phyloP scores from a whole-genome alignment of 2,797 vertebrate species.

The Thunnus albacares region DNA sequence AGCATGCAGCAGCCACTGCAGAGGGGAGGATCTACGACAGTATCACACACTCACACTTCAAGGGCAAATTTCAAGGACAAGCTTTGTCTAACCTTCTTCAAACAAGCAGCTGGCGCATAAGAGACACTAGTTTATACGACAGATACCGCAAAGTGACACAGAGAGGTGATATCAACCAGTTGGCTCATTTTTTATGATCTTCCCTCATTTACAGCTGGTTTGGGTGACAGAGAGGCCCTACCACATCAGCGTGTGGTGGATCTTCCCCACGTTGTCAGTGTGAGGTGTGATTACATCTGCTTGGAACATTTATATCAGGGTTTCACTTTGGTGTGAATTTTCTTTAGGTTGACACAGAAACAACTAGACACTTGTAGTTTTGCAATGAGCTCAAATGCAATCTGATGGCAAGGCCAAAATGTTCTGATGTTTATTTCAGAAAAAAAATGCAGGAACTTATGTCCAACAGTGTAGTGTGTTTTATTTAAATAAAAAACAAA shows the following conservation, averaged over 20 bases:
- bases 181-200: not conserved
- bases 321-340: not conserved
- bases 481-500: slow-evolving; percentile 15
- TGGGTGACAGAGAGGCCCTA: not conserved
- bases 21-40: slow-evolving; percentile 76
- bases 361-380: not conserved
- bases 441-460: not conserved
- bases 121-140: not conserved
- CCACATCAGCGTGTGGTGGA: slow-evolving; percentile 12
- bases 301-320: not conserved
- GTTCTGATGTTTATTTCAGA: not conserved
- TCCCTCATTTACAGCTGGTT: slow-evolving; percentile 28
- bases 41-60: slow-evolving; percentile 61
- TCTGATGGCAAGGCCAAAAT: slow-evolving; percentile 8
- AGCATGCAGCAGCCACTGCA: slow-evolving; percentile 81
- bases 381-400: not conserved
- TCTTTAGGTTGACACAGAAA: slow-evolving; percentile 19
- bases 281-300: not conserved
- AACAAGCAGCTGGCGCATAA: slow-evolving; percentile 49
- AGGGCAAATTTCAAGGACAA: slow-evolving; percentile 80
- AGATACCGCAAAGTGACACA: not conserved
- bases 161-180: not conserved
- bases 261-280: not conserved
- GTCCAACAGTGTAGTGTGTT: not conserved
- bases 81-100: slow-evolving; percentile 38